Evolutionary conservation across 2,113 vertebrate genomes (phyloP).

Genomic region (Poeciliopsis turrubarensis): DNA sequence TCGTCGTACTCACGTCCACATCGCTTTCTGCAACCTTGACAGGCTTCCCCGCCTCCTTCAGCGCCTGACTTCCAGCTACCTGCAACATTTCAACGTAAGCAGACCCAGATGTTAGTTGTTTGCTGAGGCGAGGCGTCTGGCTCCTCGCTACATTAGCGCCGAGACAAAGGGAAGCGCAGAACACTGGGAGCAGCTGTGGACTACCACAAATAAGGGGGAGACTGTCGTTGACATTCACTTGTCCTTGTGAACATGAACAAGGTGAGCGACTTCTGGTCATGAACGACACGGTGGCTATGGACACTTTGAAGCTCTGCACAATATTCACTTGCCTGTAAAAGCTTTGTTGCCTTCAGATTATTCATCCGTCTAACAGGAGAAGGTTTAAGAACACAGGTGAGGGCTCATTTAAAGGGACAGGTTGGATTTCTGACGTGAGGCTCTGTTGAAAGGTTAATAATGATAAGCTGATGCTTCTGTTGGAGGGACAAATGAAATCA

Average conservation of each 20-base stretch:
- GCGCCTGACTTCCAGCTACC: conserved; percentile 85
- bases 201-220: conserved; percentile 26
- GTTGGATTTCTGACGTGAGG: neutral
- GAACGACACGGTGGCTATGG: conserved; percentile 47
- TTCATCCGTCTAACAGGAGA: neutral
- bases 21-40: conserved; percentile 95
- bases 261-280: conserved; percentile 38
- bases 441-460: neutral
- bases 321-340: neutral
- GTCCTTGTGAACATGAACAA: conserved; percentile 37
- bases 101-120: conserved; percentile 11
- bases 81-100: conserved; percentile 58
- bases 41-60: conserved; percentile 87
- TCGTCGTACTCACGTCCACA: conserved; percentile 87
- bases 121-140: neutral
- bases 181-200: conserved; percentile 40
- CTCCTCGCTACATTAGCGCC: neutral
- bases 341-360: neutral
- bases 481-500: neutral
- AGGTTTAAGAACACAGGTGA: neutral
- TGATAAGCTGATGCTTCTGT: neutral
- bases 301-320: conserved; percentile 63
- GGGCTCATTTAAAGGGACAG: neutral
- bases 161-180: conserved; percentile 12
- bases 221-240: conserved; percentile 23